A percentile compares a stretch with the other conserved stretches of the same genome.
phyloP scores from a whole-genome alignment of 1,140 invertebrate genomes.

The Saccostrea echinata region DNA sequence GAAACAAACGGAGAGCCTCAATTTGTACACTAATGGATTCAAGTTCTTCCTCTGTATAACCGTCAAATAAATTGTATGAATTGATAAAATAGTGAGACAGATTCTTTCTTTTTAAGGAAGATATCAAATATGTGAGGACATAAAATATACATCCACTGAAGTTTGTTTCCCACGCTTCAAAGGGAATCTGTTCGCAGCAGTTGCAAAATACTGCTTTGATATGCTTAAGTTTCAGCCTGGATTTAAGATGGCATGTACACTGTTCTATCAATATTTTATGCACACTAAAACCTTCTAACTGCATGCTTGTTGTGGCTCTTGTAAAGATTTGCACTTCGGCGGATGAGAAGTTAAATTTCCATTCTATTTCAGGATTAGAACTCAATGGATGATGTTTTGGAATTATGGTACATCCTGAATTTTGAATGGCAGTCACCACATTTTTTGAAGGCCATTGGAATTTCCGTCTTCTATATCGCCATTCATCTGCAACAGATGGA shows the following conservation, averaged over 20 bases:
- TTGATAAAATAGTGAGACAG: conserved; percentile 54
- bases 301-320: neutral
- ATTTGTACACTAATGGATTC: neutral
- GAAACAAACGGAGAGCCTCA: conserved; percentile 42
- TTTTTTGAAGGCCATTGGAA: conserved; percentile 40
- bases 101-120: conserved; percentile 19
- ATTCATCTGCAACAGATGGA: conserved; percentile 42
- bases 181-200: conserved; percentile 38
- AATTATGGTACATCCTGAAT: conserved; percentile 43
- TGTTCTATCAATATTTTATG: conserved; percentile 51
- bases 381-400: conserved; percentile 31
- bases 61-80: conserved; percentile 46
- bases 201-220: conserved; percentile 45
- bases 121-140: neutral
- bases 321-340: conserved; percentile 41
- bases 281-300: conserved; percentile 22
- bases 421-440: neutral
- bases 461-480: conserved; percentile 27
- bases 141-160: conserved; percentile 46
- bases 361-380: conserved; percentile 41
- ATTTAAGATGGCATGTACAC: neutral
- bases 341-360: conserved; percentile 45
- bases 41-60: neutral
- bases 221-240: neutral
- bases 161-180: conserved; percentile 3